phyloP scores from a whole-genome alignment of 2,888 invertebrate genomes.

The Tachina lurida region DNA sequence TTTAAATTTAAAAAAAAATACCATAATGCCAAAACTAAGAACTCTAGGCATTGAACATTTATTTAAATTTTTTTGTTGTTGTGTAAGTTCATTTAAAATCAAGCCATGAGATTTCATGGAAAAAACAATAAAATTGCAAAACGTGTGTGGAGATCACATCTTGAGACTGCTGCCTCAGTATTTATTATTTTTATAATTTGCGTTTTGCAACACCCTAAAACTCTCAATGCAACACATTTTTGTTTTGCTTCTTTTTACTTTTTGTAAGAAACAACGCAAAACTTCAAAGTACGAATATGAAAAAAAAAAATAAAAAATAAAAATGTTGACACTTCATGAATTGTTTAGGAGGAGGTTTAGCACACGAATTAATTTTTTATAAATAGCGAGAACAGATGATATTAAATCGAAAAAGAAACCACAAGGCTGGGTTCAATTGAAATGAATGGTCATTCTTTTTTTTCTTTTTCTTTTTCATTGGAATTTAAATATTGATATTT shows the following conservation, averaged over 20 bases:
- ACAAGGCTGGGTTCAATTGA: conserved; percentile 55
- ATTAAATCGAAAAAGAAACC: background rate
- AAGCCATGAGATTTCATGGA: conserved; percentile 45
- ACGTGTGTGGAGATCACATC: conserved; percentile 68
- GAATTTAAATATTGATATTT: conserved; percentile 13
- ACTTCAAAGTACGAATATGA: conserved; percentile 54
- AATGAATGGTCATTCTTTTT: conserved; percentile 62
- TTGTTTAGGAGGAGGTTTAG: conserved; percentile 55
- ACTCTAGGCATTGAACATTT: conserved; percentile 31
- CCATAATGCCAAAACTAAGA: conserved; percentile 46
- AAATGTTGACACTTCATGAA: conserved; percentile 65
- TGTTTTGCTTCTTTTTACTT: background rate
- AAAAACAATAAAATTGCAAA: conserved; percentile 54
- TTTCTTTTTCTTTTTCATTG: conserved; percentile 37
- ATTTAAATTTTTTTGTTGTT: background rate
- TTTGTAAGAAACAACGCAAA: conserved; percentile 32
- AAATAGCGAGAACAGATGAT: conserved; percentile 26
- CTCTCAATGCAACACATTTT: conserved; percentile 25
- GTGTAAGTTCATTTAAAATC: background rate
- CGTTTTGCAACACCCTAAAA: conserved; percentile 68
- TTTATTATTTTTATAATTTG: conserved; percentile 58
- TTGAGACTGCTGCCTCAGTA: conserved; percentile 11
- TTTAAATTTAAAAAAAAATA: conserved; percentile 1
- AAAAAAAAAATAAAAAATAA: too few relatives aligned
- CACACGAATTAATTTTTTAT: conserved; percentile 49